phyloP scores from a whole-genome alignment of 2,797 vertebrate genomes.

The Sebastes umbrosus region DNA sequence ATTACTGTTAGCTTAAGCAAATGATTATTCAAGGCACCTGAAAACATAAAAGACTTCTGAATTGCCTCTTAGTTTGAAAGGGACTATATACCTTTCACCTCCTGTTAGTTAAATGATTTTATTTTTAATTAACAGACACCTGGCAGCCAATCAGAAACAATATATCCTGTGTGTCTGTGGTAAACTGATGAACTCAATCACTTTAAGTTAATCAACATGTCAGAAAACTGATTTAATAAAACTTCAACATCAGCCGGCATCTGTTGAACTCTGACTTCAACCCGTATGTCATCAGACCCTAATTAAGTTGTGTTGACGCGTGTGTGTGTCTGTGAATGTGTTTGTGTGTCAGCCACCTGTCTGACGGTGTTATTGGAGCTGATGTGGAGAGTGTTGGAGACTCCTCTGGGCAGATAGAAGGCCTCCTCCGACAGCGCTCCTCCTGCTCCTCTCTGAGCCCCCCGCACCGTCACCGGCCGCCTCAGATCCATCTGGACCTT shows the following conservation, averaged over 20 bases:
- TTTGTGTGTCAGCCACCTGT: slow-evolving; percentile 75
- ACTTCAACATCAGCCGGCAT: background rate
- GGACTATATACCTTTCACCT: background rate
- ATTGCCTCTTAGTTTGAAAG: background rate
- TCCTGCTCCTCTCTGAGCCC: slow-evolving; percentile 53
- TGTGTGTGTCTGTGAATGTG: slow-evolving; percentile 22
- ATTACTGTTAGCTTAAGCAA: background rate
- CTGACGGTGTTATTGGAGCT: slow-evolving; percentile 93
- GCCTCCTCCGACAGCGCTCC: slow-evolving; percentile 76
- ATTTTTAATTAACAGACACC: background rate
- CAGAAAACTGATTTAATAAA: background rate
- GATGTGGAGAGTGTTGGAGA: slow-evolving; percentile 93
- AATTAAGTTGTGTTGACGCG: slow-evolving; percentile 24
- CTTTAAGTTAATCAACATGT: background rate
- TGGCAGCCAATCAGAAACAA: background rate
- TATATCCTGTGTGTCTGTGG: background rate
- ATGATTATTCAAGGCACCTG: accelerated
- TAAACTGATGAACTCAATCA: background rate
- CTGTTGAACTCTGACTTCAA: background rate
- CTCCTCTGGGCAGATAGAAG: slow-evolving; percentile 87
- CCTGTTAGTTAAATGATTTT: background rate
- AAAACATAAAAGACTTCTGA: too few relatives aligned
- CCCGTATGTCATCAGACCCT: slow-evolving; percentile 29
- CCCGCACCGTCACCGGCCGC: slow-evolving; percentile 87
- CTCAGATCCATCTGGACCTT: slow-evolving; percentile 95